A percentile compares a stretch with the other conserved stretches of the same genome.
Evolutionary conservation across 2,888 invertebrate species (phyloP).

Genomic region (Drosophila borealis): DNA sequence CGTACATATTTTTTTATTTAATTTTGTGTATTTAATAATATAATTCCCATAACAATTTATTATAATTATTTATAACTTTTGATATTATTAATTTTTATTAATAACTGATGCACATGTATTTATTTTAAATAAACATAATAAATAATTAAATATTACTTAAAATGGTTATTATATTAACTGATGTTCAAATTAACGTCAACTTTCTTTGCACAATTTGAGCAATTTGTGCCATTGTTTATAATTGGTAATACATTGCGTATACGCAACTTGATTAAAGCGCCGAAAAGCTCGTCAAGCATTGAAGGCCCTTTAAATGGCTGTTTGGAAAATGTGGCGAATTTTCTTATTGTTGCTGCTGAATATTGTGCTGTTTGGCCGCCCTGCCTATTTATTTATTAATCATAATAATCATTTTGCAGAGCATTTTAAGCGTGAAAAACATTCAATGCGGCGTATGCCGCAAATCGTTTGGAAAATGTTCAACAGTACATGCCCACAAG

Average conservation of each 20-base stretch:
- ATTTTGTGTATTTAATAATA: too few relatives aligned
- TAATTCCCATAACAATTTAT: too few relatives aligned
- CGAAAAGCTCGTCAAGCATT: constrained; percentile 43
- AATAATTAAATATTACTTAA: not conserved
- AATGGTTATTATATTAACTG: too few relatives aligned
- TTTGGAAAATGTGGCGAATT: constrained; percentile 44
- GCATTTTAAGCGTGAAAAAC: constrained; percentile 78
- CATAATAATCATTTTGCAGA: constrained; percentile 79
- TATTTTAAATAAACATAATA: too few relatives aligned
- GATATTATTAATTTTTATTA: too few relatives aligned
- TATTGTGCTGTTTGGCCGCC: constrained; percentile 4
- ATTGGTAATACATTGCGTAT: constrained; percentile 74
- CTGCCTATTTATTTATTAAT: constrained; percentile 77
- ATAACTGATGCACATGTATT: too few relatives aligned
- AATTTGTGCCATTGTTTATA: constrained; percentile 50
- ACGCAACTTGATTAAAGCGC: constrained; percentile 63
- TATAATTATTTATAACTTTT: too few relatives aligned
- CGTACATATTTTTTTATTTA: too few relatives aligned
- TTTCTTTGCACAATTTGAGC: not conserved
- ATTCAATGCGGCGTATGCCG: constrained; percentile 80
- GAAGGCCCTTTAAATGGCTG: constrained; percentile 47
- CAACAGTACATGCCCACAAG: constrained; percentile 46
- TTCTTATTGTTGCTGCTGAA: constrained; percentile 18
- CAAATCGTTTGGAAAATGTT: constrained; percentile 78
- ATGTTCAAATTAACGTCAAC: not conserved